Evolutionary conservation across 2,888 invertebrate species (phyloP), one percentile per base, ranked within the genome.

Genomic region (Drosophila meridionalis): DNA sequence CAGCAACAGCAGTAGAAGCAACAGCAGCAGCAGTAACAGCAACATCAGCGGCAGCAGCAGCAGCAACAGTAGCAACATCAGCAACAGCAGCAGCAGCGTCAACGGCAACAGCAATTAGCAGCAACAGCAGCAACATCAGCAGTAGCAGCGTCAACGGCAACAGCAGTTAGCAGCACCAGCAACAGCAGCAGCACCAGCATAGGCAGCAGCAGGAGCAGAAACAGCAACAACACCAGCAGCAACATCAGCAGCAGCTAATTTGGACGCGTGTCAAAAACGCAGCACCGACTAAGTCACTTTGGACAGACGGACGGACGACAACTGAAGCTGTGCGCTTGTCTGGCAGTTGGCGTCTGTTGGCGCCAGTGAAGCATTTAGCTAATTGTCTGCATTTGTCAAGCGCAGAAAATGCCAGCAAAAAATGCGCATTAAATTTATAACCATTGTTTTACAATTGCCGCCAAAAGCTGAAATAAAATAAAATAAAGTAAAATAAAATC

Each of bases 331-430:
- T 61, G 28, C 52, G 52, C n/a, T 57, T 64, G 68, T 75, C 73
- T 70, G 68, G 58, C 70, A 65, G 66, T 47, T 70, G 69, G 65
- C 76, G 64, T 45, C 69, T 71, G 78, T 69, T 87, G 87, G 85
- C 89, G 87, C 89, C 86, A 83, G 62, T 80, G 70, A 76, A 82
- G 78, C 80, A 85, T 85, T 89, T 87, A 69, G 87, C 87, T 87
- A 89, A 85, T 89, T 89, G 89, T 87, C 83, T 82, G 85, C 89
- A 87, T 87, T 89, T 87, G 80, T 89, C 85, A 84, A 84, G 82
- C 70, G 60, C 63, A 53, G 61, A 70, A 58, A 26, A 58, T 71
- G 65, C 36, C 57, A 70, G 42, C 43, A 75, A 52, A 52, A 73
- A 76, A 74, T 52, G 72, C 78, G 73, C 80, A 82, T 87, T 69